Conservation (phyloP, 2,113 vertebrate species). For the Pomatostomus ruficeps region DNA sequence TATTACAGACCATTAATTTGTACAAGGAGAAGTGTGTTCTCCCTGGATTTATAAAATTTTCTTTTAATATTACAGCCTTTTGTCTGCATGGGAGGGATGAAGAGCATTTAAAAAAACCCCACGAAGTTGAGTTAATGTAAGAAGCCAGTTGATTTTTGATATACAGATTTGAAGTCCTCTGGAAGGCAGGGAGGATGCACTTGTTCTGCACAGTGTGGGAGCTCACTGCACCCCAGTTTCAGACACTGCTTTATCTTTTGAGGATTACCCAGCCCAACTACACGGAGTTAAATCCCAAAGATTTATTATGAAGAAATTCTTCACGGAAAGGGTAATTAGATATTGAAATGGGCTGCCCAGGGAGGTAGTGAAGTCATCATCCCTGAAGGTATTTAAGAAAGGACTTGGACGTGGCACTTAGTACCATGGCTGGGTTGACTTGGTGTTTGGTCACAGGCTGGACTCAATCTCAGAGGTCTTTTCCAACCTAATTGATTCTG, state of each 20-base stretch:
- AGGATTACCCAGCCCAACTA: background rate
- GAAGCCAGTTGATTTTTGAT: background rate
- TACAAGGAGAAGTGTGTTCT: background rate
- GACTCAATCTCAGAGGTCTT: background rate
- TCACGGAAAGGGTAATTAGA: background rate
- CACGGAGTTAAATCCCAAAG: background rate
- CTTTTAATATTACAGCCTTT: background rate
- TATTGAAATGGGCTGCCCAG: background rate
- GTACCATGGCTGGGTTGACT: too few species aligned
- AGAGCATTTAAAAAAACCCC: background rate
- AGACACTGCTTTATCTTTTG: background rate
- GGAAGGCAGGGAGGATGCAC: background rate
- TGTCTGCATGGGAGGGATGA: background rate
- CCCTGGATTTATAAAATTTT: background rate
- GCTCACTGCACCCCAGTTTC: background rate
- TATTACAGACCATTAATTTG: conserved; percentile 19
- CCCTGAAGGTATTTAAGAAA: background rate
- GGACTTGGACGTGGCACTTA: accelerated
- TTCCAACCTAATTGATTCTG: background rate
- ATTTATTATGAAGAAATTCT: background rate
- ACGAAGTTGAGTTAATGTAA: background rate
- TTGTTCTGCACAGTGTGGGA: background rate
- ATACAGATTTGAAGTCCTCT: background rate
- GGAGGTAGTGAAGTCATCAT: background rate
- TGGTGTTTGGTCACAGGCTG: background rate